A percentile compares a stretch with the other conserved stretches of the same genome.
Evolutionary conservation across 1,140 invertebrate species (phyloP).

Genomic region (Drosophila punjabiensis): DNA sequence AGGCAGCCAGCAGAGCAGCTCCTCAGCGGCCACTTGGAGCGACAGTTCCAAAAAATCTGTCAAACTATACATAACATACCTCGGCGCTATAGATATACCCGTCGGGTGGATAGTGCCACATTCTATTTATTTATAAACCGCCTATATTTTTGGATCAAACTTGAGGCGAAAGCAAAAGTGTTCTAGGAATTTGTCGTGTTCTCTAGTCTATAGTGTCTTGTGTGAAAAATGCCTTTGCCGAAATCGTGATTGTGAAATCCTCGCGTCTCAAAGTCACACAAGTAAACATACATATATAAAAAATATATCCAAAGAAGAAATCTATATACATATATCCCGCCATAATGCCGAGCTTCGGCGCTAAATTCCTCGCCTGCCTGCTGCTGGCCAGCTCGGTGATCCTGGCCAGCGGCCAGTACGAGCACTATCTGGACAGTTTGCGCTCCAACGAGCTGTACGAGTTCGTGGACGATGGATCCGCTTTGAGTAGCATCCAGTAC

Average conservation of each 20-base stretch:
- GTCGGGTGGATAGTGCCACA: constrained; percentile 47
- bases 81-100: constrained; percentile 31
- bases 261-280: constrained; percentile 30
- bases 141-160: constrained; percentile 59
- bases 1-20: constrained; percentile 36
- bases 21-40: constrained; percentile 64
- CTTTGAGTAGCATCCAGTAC: constrained; percentile 54
- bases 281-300: constrained; percentile 16
- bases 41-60: constrained; percentile 73
- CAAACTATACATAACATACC: constrained; percentile 53
- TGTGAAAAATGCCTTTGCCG: constrained; percentile 63
- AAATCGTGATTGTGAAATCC: constrained; percentile 73
- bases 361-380: constrained; percentile 52
- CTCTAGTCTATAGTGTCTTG: constrained; percentile 15
- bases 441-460: constrained; percentile 74
- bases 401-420: constrained; percentile 55
- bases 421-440: constrained; percentile 73
- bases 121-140: constrained; percentile 58
- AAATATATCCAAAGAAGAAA: constrained; percentile 5
- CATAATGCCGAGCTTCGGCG: constrained; percentile 58
- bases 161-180: constrained; percentile 52
- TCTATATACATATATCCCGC: constrained; percentile 9
- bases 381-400: constrained; percentile 47
- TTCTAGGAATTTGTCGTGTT: constrained; percentile 17
- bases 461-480: constrained; percentile 31